Percentiles rank a stretch among this genome's conserved stretches.
Evolutionary conservation across 2,888 invertebrate genomes (phyloP).

Genomic region (Cerastis rubricosa): DNA sequence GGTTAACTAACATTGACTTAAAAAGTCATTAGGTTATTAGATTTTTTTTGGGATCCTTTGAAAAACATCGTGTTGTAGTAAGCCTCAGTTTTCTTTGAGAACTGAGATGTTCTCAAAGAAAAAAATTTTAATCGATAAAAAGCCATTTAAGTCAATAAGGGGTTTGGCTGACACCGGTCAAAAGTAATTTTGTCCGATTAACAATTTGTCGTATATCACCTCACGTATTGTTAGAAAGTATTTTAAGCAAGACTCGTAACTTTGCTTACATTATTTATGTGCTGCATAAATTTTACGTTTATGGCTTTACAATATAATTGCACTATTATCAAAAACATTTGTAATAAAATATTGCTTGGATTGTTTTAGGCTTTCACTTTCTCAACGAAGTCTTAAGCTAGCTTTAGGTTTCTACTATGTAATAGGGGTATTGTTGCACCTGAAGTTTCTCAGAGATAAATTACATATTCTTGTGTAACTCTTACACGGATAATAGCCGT

Average conservation of each 20-base stretch:
- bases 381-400: slow-evolving; percentile 38
- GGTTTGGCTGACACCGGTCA: too few species aligned
- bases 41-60: too few species aligned
- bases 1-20: too few species aligned
- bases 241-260: slow-evolving; percentile 71
- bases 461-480: slow-evolving; percentile 51
- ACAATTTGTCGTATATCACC: slow-evolving; percentile 73
- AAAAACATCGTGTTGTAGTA: too few species aligned
- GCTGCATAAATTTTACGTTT: slow-evolving; percentile 60
- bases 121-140: too few species aligned
- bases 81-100: too few species aligned
- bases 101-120: too few species aligned
- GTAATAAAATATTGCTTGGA: slow-evolving; percentile 58
- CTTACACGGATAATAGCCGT: slow-evolving; percentile 63
- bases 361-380: slow-evolving; percentile 67
- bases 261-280: slow-evolving; percentile 69
- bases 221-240: slow-evolving; percentile 80
- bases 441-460: slow-evolving; percentile 45
- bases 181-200: too few species aligned
- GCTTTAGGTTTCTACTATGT: slow-evolving; percentile 46
- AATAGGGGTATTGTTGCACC: slow-evolving; percentile 48
- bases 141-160: too few species aligned
- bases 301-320: slow-evolving; percentile 65
- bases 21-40: too few species aligned
- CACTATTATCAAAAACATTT: slow-evolving; percentile 62